Evolutionary conservation across 2,113 vertebrate species (phyloP), one percentile per base, ranked within the genome.

Genomic region (Maccullochella peelii): DNA sequence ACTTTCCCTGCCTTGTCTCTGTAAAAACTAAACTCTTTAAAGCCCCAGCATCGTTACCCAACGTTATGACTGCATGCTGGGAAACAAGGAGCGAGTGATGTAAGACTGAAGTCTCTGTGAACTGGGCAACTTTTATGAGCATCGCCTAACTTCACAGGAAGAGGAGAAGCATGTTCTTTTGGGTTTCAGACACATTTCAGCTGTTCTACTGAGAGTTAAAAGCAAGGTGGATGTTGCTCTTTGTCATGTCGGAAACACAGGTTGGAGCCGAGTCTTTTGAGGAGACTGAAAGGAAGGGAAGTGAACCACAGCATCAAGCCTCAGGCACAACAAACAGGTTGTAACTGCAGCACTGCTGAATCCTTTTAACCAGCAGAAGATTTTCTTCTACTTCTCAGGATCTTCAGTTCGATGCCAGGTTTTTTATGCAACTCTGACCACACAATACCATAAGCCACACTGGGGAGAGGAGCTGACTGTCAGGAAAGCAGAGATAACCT

Each of bases 41-140:
- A 92, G 40, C 27, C 50, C 80, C 77, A 21, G 58, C 5, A 15
- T 68, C 30, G 40, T 86, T 73, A 88, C 85, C 36, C n/a, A 40
- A 54, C 30, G 50, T 68, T 81, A 69, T 30, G 42, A 67, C 58
- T 82, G 87, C 65, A 49, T 85, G 67, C 85, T 86, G 87, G 81
- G 84, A 91, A 86, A 82, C 83, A 69, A n/a, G 42, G 49, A 77
- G 72, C 10, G 2, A 47, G 87, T 91, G 92, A 93, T 90, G 88
- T 77, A 88, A 92, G 90, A 62, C 44, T 33, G 30, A 66, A 49
- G 14, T 49, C 79, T 83, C 69, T 63, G 57, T 63, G 40, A 86
- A 70, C 65, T 20, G 75, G 79, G 50, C 58, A 58, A 73, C 40
- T 73, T 92, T 91, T 82, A 90, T 73, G 65, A 38, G 73, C 69